A percentile compares a stretch with the other conserved stretches of the same genome.
These are phyloP conservation scores for Notodonta dromedarius DNA, from an alignment of 2,888 invertebrate species.

Conservation along the genomic window DNA sequence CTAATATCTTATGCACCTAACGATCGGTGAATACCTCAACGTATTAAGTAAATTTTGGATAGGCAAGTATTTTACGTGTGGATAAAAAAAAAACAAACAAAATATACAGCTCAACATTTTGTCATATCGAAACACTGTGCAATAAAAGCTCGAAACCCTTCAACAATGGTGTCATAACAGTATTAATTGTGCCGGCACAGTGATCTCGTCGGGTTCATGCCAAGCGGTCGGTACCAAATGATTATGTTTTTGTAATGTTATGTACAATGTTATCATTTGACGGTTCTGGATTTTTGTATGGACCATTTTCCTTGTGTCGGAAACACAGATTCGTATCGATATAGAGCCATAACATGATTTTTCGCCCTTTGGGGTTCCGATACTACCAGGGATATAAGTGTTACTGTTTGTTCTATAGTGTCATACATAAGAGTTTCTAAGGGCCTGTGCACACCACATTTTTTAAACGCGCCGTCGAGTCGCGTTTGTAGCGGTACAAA, in stretches of 20 bases:
- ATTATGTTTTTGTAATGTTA: slow-evolving; percentile 5
- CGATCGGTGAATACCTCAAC: too few species aligned
- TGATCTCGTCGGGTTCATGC: slow-evolving; percentile 4
- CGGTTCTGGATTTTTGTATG: neutral
- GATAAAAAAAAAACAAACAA: too few species aligned
- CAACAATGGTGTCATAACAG: slow-evolving; percentile 6
- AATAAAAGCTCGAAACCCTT: neutral
- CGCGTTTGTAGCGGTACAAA: too few species aligned
- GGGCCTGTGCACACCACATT: too few species aligned
- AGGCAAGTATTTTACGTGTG: too few species aligned
- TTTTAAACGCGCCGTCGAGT: too few species aligned
- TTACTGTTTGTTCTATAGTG: neutral
- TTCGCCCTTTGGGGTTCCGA: neutral
- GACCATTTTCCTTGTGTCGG: neutral
- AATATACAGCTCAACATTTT: too few species aligned
- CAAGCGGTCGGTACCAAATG: neutral
- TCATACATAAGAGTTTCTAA: neutral
- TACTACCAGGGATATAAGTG: neutral
- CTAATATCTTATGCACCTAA: too few species aligned
- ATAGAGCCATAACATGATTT: neutral
- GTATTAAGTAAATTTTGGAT: too few species aligned
- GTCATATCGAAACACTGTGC: neutral
- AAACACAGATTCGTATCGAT: slow-evolving; percentile 1
- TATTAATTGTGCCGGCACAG: slow-evolving; percentile 11
- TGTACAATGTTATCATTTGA: neutral